Evolutionary conservation across 2,888 invertebrate genomes (phyloP), one percentile per base, ranked within the genome.

Genomic region (Synergus umbraculus): DNA sequence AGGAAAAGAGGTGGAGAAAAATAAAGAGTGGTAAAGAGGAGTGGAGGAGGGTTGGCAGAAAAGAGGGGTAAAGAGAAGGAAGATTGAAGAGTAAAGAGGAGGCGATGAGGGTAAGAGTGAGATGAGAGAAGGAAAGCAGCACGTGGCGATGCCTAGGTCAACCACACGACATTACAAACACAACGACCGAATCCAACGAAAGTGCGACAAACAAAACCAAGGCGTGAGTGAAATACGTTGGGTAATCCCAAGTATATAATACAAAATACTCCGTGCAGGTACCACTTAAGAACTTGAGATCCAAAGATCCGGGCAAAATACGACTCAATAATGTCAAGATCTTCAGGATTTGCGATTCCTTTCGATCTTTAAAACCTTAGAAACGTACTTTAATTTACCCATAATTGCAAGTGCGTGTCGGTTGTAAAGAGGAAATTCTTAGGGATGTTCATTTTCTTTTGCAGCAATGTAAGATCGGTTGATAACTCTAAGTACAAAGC

Each of bases 211-310:
- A 79, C 41, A 67, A 77, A 77, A 46, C 60, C 66, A n/a, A 46
- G 77, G 77, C 63, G 78, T 79, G 81, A 81, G 84, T 86, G 82
- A 88, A 85, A 86, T 88, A 88, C 83, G 80, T 82, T 83, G 86
- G 83, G 85, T 86, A 86, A 85, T 88, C 81, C 87, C 84, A 66
- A 80, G 46, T 64, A 76, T 79, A 79, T 77, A 80, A 22, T 18
- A n/a, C 54, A 41, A 54, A 73, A 37, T 54, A 54, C n/a, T 10
- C n/a, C 43, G 9, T 43, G 44, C 15, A 54, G 18, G 46, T 22
- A 10, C 18, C 43, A 67, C 9, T 12, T 54, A n/a, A 13, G 22
- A 49, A 44, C 46, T 69, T 29, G 15, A 22, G 46, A 49, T 49
- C 69, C 46, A 29, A 46, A 29, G 49, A 29, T 29, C n/a, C 7